Conservation (phyloP, 2,797 vertebrate genomes). For the Scolopax rusticola region DNA sequence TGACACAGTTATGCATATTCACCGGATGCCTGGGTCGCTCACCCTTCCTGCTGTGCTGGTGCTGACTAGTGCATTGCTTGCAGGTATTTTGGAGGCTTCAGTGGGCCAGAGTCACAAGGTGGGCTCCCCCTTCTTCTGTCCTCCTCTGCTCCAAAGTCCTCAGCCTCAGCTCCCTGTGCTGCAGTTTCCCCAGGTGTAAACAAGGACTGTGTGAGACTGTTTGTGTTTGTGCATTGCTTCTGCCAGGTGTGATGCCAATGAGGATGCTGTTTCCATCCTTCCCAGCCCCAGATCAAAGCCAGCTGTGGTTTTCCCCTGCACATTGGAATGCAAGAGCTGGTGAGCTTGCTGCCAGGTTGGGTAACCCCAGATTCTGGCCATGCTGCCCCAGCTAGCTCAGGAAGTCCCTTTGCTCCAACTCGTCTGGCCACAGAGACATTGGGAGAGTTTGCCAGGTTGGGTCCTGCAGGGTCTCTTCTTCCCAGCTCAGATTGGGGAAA, state of each 20-base stretch:
- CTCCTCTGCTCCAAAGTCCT: background rate
- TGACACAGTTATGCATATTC: background rate
- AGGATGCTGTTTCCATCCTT: background rate
- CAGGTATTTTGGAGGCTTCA: background rate
- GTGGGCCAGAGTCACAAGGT: background rate
- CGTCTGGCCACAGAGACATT: background rate
- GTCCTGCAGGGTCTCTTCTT: background rate
- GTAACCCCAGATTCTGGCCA: background rate
- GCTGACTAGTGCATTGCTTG: background rate
- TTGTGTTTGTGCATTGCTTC: background rate
- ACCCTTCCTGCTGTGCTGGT: fast-evolving
- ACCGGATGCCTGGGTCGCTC: fast-evolving
- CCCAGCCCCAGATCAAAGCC: background rate
- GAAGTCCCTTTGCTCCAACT: background rate
- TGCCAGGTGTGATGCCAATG: fast-evolving
- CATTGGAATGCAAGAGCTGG: fast-evolving
- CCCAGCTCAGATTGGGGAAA: background rate
- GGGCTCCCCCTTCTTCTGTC: background rate
- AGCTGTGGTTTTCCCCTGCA: background rate
- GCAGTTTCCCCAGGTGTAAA: background rate
- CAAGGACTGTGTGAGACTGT: fast-evolving
- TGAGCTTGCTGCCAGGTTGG: fast-evolving
- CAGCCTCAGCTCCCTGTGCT: background rate
- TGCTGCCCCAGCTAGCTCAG: background rate
- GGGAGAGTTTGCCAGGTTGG: background rate